A percentile compares a stretch with the other conserved stretches of the same genome.
Evolutionary conservation across 2,797 vertebrate genomes (phyloP).

Genomic region (Nasua narica): DNA sequence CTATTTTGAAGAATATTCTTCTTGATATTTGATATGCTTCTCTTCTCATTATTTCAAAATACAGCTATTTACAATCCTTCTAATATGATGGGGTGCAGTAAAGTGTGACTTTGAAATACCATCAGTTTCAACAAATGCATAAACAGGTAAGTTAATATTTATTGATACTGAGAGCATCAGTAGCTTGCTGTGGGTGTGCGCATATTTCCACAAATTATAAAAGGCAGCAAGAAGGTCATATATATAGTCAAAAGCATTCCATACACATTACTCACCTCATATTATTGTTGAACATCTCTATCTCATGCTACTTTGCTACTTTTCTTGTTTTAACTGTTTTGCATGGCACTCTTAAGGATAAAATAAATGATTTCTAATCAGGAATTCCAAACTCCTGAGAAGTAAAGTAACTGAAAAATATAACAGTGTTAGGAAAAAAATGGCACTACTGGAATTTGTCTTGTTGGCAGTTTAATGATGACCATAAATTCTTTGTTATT

Average conservation of each 20-base stretch:
- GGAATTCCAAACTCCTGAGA: neutral
- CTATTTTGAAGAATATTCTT: neutral
- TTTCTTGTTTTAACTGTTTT: neutral
- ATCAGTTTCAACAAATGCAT: neutral
- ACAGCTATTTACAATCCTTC: conserved; percentile 14
- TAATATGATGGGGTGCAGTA: neutral
- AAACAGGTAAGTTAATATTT: neutral
- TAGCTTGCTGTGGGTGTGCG: neutral
- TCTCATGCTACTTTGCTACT: neutral
- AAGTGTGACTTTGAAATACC: neutral
- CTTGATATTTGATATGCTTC: neutral
- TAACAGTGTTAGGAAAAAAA: neutral
- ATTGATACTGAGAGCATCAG: neutral
- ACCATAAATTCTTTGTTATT: neutral
- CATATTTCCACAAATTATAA: neutral
- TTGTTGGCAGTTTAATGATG: neutral
- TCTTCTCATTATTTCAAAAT: neutral
- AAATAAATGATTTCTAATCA: neutral
- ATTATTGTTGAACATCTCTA: neutral
- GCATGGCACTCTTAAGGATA: neutral
- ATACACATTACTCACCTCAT: neutral
- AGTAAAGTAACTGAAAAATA: neutral
- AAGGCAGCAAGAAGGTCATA: neutral
- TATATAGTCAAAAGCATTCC: neutral
- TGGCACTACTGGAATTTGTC: neutral